These are phyloP conservation scores for Sitta carolinensis DNA, from an alignment of 2,797 vertebrate genomes.

Conservation along the genomic window DNA sequence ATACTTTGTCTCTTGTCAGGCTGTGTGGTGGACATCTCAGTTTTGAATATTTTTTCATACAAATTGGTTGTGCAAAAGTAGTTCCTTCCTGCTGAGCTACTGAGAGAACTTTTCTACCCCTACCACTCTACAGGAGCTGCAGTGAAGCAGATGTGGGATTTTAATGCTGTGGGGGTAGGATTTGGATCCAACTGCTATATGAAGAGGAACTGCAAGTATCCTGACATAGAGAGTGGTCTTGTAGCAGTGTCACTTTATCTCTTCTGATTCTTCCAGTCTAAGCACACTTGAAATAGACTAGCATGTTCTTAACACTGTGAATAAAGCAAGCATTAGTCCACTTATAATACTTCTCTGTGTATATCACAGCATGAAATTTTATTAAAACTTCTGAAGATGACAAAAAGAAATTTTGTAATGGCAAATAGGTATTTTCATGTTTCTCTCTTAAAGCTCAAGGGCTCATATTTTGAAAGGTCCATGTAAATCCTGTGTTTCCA, in stretches of 20 bases:
- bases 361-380: neutral
- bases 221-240: neutral
- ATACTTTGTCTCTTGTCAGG: neutral
- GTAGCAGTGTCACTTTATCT: neutral
- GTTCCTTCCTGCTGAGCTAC: neutral
- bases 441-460: neutral
- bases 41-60: neutral
- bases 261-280: neutral
- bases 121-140: neutral
- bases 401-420: neutral
- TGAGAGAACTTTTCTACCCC: neutral
- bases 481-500: neutral
- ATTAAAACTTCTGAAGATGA: neutral
- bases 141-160: neutral
- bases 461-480: neutral
- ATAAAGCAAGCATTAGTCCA: neutral
- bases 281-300: neutral
- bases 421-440: neutral
- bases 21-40: neutral
- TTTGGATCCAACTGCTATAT: neutral
- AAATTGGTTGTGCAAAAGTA: neutral
- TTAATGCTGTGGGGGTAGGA: neutral
- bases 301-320: neutral
- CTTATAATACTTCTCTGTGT: neutral
- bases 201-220: neutral